Evolutionary conservation across 2,113 vertebrate species (phyloP), one percentile per base, ranked within the genome.

Genomic region (Glaucomys volans): DNA sequence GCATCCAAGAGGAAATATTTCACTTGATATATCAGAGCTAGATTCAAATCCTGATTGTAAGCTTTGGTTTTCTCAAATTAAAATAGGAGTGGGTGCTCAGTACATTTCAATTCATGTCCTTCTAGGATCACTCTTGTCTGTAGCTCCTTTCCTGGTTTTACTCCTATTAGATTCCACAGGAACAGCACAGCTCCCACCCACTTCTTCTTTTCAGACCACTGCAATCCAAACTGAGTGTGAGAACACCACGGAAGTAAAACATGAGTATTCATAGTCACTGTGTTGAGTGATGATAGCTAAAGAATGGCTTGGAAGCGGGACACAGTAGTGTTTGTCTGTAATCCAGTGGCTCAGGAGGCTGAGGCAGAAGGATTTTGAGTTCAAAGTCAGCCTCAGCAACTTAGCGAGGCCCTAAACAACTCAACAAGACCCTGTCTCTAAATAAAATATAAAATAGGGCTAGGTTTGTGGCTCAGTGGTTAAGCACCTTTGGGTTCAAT

Each of bases 131-230:
- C 2, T 67, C 17, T 13, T 89, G 28, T n/a, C 71, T 69, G 0
- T 44, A 66, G 35, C 32, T 92, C 52, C 42, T 76, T 92, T 66
- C n/a, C 35, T 76, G 20, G 74, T 12, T 37, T 91, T 86, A 67
- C 1, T 59, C 28, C 20, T 87, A 12, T 20, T n/a, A 35, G 54
- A 94, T 66, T 92, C 83, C 83, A 16, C 0, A 92, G 28, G 57
- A 96, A 93, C 28, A 67, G 66, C 35, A n/a, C 10, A 44, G 28
- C 62, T 86, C 59, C n/a, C 35, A 67, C 3, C 18, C 37, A 88
- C 81, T 72, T 96, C 81, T 26, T 90, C 24, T 91, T 88, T 90
- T 59, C 18, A 96, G 88, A 94, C 47, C 52, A 75, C 40, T 74
- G 18, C 62, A 92, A 87, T 66, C 28, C n/a, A 97, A 96, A 71